A percentile compares a stretch with the other conserved stretches of the same genome.
Conservation (phyloP, 2,113 vertebrate species). For the Falcunculus frontatus region DNA sequence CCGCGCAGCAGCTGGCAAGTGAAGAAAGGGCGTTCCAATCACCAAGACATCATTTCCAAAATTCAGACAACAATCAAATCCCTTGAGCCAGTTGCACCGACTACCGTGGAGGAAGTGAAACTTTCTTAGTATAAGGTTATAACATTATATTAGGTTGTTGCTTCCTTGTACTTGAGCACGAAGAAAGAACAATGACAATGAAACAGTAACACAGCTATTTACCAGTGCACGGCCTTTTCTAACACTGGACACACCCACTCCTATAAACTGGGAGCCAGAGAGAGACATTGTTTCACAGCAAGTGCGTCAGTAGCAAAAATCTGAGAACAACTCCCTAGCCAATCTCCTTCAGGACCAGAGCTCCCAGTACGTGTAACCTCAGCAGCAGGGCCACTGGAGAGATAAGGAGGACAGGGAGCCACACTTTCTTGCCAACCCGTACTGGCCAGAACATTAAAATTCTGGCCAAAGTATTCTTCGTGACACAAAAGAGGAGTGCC, state of each 20-base stretch:
- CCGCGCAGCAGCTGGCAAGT: not conserved
- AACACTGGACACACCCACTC: not conserved
- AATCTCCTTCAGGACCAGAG: not conserved
- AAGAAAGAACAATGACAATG: not conserved
- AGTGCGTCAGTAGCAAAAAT: not conserved
- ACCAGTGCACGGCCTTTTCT: not conserved
- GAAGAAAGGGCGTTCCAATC: not conserved
- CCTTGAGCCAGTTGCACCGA: not conserved
- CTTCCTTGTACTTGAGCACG: not conserved
- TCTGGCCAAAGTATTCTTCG: not conserved
- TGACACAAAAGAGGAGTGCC: not conserved
- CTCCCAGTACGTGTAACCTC: not conserved
- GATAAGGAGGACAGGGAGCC: not conserved
- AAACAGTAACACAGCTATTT: not conserved
- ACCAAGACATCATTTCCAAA: not conserved
- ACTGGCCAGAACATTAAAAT: not conserved
- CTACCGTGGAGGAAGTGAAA: not conserved
- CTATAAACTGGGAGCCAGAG: not conserved
- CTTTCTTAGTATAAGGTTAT: not conserved
- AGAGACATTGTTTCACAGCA: not conserved
- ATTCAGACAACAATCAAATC: not conserved
- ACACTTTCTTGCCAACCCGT: rapidly evolving
- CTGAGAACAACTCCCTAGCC: not conserved
- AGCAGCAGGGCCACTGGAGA: not conserved
- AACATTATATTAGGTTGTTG: not conserved